phyloP scores from a whole-genome alignment of 2,888 invertebrate genomes.

The Antitype chi region DNA sequence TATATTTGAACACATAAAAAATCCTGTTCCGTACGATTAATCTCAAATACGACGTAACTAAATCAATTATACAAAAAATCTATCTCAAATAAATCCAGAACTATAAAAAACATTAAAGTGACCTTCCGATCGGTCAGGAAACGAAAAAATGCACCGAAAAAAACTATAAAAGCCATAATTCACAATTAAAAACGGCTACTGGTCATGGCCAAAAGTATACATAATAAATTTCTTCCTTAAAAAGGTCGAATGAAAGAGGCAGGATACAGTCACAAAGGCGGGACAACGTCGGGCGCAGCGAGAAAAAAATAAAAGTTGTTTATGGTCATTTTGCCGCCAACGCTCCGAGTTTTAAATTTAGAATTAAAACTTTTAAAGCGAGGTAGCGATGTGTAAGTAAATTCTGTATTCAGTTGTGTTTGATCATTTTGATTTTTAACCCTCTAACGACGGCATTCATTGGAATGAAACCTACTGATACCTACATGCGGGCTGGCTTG shows the following conservation, averaged over 20 bases:
- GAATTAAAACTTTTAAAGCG: conserved; percentile 78
- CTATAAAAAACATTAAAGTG: conserved; percentile 84
- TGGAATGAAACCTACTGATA: neutral
- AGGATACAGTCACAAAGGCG: conserved; percentile 88
- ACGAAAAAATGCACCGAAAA: conserved; percentile 73
- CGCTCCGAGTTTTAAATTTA: conserved; percentile 86
- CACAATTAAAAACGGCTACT: conserved; percentile 90
- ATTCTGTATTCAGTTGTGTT: conserved; percentile 56
- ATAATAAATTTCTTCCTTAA: conserved; percentile 90
- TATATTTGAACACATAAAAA: conserved; percentile 78
- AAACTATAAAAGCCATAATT: conserved; percentile 85
- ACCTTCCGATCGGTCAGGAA: conserved; percentile 87
- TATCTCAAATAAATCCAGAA: conserved; percentile 78
- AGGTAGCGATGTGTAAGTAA: conserved; percentile 65
- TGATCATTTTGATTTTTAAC: conserved; percentile 48
- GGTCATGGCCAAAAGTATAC: conserved; percentile 89
- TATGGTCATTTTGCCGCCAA: conserved; percentile 89
- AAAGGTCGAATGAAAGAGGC: conserved; percentile 89
- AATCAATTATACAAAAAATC: conserved; percentile 79
- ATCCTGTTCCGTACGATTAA: conserved; percentile 81
- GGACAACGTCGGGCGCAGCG: conserved; percentile 79
- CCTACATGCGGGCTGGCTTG: neutral
- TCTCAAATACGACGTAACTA: conserved; percentile 80
- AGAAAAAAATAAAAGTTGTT: conserved; percentile 87
- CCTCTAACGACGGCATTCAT: conserved; percentile 27